Base-by-base conservation (phyloP, 2,888 invertebrate genomes). In the Coelinius sp. region DNA sequence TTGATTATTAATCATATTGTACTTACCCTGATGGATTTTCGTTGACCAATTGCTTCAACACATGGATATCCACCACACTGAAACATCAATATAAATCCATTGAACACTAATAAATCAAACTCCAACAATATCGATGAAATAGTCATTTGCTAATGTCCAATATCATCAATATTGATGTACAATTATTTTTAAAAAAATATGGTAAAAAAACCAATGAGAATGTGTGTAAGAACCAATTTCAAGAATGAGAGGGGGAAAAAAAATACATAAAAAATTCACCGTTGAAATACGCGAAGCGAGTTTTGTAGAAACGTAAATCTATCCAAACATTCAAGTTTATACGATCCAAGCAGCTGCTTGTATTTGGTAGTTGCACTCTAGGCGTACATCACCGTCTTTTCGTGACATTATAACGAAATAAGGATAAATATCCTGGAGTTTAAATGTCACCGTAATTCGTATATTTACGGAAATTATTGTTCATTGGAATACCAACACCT, bases 41-140 rank as follows among this genome's bases (percentile, higher is more conserved):
- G 84, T 69, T 84, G 81, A 68, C 70, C 79, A 52, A 76, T 70
- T 53, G 69, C 81, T 74, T 85, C 84, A 70, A 81, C 80, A 73
- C 86, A 87, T 7, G 86, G 84, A 46, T 83, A 83, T 68, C 84
- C 83, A 76, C 84, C 85, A 46, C 86, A 86, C 86, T 86, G 84
- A 73, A 86, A 86, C 68, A 78, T 27, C 49, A 74, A 74, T 70
- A 63, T n/a, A 8, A 31, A 35, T n/a, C 5, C 49, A 31, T 27
- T 35, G n/a, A 6, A 41, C 38, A 46, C 12, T 53, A 24, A 65
- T 41, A 44, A 31, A 49, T 49, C 46, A 49, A 20, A 41, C 41
- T 10, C 46, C 8, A 20, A 49, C 46, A 49, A 20, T 20, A 20
- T 49, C 17, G 17, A 20, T 41, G 12, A 2, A 41, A n/a, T 5